Base-by-base conservation (phyloP, 2,797 vertebrate species). In the Phalanger gymnotis region DNA sequence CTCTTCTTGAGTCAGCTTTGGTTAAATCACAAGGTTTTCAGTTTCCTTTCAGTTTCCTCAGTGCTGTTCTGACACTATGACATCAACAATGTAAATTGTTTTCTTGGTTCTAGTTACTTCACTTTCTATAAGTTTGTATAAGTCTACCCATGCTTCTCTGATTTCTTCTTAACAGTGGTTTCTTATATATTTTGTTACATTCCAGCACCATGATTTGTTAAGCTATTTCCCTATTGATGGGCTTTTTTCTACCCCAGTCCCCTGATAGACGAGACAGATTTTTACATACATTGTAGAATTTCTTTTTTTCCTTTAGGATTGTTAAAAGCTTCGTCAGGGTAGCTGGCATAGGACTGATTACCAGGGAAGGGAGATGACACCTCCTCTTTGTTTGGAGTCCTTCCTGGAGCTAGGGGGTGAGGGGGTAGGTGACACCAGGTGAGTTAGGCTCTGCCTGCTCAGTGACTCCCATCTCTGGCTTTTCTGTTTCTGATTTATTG, bases 401-500 rank as follows among this genome's bases (percentile, higher is more conserved):
- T 53, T 47, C 25, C 25, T 52, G 0, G 40, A 81, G 40, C 28
- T 28, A 40, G 28, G 53, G 25, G n/a, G 13, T 55, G 87, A 66
- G 51, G 90, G 90, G 57, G 54, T 92, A 54, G 90, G 92, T 73
- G 61, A 52, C 54, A 3, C 4, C 22, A 19, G 53, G 94, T 94
- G n/a, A 54, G 54, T 73, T 73, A 73, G 51, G 53, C 91, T 90
- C 40, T 61, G 53, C 56, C 52, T 47, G 53, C 40, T 22, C 51
- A 47, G 73, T 40, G 40, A 94, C 56, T 40, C 51, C 94, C 54
- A 90, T 31, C 4, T 34, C 51, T 10, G 0, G 51, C 31, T 90
- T 56, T 27, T n/a, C 90, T 90, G 52, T 10, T 93, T 58, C 95
- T 95, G 54, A 96, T 96, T 92, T 34, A 94, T 92, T 95, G 92